A percentile compares a stretch with the other conserved stretches of the same genome.
Conservation (phyloP, 2,113 vertebrate genomes). For the Synchiropus splendidus region DNA sequence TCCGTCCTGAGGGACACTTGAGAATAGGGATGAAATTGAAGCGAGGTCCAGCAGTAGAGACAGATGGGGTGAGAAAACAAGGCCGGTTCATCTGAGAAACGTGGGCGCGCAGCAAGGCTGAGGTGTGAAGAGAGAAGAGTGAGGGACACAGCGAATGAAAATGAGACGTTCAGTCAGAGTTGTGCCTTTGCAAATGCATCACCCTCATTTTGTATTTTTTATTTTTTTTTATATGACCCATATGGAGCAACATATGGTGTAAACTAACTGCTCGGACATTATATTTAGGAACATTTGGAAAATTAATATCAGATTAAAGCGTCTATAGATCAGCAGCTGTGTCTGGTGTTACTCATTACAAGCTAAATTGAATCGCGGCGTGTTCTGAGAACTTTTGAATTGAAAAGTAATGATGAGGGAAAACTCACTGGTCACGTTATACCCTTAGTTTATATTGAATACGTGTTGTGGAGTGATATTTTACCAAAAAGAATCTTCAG, state of each 20-base stretch:
- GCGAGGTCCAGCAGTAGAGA: conserved; percentile 5
- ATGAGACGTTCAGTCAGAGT: neutral
- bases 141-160: neutral
- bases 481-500: neutral
- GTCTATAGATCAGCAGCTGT: too few relatives aligned
- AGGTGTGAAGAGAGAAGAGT: conserved; percentile 6
- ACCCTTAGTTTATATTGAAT: too few relatives aligned
- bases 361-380: too few relatives aligned
- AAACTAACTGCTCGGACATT: conserved; percentile 2
- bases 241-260: conserved; percentile 25
- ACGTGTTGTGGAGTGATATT: too few relatives aligned
- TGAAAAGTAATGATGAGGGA: too few relatives aligned
- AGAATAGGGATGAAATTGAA: too few relatives aligned
- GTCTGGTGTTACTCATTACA: too few relatives aligned
- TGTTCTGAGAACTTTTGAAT: too few relatives aligned
- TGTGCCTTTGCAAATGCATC: conserved; percentile 7
- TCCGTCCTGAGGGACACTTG: too few relatives aligned
- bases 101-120: neutral
- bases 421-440: too few relatives aligned
- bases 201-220: conserved; percentile 8
- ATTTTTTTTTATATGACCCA: conserved; percentile 9
- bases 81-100: neutral
- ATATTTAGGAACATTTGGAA: conserved; percentile 11
- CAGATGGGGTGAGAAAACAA: conserved; percentile 3
- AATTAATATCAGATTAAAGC: neutral